These are phyloP conservation scores for Nycticorax nycticorax DNA, from an alignment of 2,113 vertebrate genomes.

Conservation along the genomic window DNA sequence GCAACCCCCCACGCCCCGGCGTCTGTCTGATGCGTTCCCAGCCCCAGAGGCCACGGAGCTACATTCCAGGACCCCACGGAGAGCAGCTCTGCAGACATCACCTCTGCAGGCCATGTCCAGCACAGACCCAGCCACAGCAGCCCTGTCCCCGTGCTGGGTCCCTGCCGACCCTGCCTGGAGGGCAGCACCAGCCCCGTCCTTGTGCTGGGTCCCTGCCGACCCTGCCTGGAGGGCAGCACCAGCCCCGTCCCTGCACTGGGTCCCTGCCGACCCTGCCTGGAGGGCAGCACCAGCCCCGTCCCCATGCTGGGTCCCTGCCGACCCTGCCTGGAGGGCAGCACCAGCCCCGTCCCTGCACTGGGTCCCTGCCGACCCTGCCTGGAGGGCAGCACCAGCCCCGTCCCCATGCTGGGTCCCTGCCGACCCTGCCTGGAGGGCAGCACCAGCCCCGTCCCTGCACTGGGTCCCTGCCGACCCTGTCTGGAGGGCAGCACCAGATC, in stretches of 20 bases:
- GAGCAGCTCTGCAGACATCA: not conserved
- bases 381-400: no score
- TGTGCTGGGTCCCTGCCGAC: not conserved
- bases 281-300: no score
- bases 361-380: not conserved
- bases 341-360: not conserved
- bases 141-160: not conserved
- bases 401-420: not conserved
- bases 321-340: no score
- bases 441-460: not conserved
- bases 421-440: no score
- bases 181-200: not conserved
- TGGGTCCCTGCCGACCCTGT: not conserved
- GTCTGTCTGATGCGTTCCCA: not conserved
- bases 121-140: fast-evolving
- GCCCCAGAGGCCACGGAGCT: not conserved
- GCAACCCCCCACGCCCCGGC: fast-evolving
- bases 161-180: not conserved
- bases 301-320: not conserved
- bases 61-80: fast-evolving
- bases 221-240: no score
- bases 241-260: not conserved
- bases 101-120: not conserved
- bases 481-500: no score
- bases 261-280: not conserved